Evolutionary conservation across 2,888 invertebrate species (phyloP), one percentile per base, ranked within the genome.

Genomic region (Andrena bucephala): DNA sequence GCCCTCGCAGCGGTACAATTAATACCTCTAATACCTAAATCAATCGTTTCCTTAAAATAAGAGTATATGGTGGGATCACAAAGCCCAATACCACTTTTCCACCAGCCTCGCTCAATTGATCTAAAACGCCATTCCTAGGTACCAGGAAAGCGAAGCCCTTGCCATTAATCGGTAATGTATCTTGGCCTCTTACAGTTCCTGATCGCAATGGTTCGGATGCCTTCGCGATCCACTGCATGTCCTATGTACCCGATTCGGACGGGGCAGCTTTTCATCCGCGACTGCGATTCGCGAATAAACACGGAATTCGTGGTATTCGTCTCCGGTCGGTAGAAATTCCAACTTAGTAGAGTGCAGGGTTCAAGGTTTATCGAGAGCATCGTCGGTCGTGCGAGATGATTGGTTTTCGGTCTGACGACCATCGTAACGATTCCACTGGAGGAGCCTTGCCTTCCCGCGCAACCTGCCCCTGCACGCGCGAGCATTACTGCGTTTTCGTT

Each of bases 291-390:
- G 62, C 59, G 42, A 62, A 57, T 50, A 75, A 57, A 48, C 52
- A 33, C 27, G 70, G 57, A 68, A 67, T 71, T 42, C 59, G 33
- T 27, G 20, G 54, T 8, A 62, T 50, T 50, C 66, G 68, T 63
- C 54, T n/a, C 16, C 16, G 63, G 33, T 27, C 48, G 57, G 60
- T 59, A 42, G 68, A 71, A 62, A 82, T 81, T 60, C 72, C 70
- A 63, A 79, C 63, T 84, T 78, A 63, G 33, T 6, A 29, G 85
- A 77, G 77, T 76, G 81, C 66, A 81, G 84, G 79, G 87, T 88
- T 87, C 87, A 88, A 88, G 87, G 87, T 86, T 88, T 67, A 67
- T 66, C 70, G 68, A 80, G 79, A 73, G 70, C 68, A 68, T 87
- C 76, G 81, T 48, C 77, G 77, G 71, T 87, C 83, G 81, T 77